Conservation (phyloP, 37 sponge, comb jelly and placozoan genomes). For the Eunapius fragilis region DNA sequence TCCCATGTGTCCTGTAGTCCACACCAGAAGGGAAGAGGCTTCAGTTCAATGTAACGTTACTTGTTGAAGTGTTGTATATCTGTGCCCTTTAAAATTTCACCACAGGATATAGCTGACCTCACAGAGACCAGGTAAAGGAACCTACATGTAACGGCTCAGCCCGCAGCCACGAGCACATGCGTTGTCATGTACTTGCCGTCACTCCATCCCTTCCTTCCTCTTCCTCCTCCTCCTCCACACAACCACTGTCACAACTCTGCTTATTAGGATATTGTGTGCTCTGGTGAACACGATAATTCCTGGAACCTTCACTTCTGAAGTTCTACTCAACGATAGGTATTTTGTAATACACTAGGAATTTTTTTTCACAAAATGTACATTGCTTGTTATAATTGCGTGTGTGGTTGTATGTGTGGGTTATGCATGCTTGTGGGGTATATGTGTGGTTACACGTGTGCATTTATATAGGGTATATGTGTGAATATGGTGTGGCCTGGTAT, state of each 20-base stretch:
- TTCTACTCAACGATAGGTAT: slow-evolving; percentile 88
- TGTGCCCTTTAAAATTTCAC: neutral
- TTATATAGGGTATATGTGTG: too few species aligned
- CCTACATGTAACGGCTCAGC: too few species aligned
- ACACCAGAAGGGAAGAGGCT: slow-evolving; percentile 48
- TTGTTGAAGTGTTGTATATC: neutral
- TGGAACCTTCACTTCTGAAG: slow-evolving; percentile 82
- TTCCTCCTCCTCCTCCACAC: too few species aligned
- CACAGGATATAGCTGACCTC: slow-evolving; percentile 30
- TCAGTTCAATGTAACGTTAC: slow-evolving; percentile 21
- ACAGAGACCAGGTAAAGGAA: slow-evolving; percentile 41
- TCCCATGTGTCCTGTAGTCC: slow-evolving; percentile 33
- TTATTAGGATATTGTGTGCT: slow-evolving; percentile 52
- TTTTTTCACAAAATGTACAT: too few species aligned
- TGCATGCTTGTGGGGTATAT: too few species aligned
- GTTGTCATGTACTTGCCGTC: too few species aligned
- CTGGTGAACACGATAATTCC: slow-evolving; percentile 83
- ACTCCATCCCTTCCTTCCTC: neutral
- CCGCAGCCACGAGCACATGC: too few species aligned
- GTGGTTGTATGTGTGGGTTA: too few species aligned
- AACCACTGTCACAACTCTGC: neutral
- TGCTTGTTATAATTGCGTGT: too few species aligned
- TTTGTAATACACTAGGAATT: too few species aligned
- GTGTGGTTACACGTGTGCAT: too few species aligned
- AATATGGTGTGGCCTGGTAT: too few species aligned